Evolutionary conservation across 2,113 vertebrate species (phyloP).

Genomic region (Nothocercus nigrocapillus): DNA sequence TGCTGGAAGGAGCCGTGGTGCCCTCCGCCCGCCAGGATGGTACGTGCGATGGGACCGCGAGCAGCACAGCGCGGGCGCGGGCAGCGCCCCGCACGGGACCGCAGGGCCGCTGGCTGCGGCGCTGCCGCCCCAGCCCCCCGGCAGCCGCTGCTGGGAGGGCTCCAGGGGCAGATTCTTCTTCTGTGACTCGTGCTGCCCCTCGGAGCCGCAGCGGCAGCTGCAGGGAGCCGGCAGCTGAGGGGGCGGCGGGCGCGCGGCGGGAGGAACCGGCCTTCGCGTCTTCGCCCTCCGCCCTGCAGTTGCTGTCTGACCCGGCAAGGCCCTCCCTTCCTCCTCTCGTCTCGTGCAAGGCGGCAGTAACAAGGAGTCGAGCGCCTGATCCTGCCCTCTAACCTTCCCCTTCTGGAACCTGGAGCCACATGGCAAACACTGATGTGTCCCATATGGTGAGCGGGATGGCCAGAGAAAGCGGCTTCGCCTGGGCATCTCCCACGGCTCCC

Average conservation of each 20-base stretch:
- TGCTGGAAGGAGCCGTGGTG: not conserved
- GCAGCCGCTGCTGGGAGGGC: not conserved
- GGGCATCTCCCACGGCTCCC: not conserved
- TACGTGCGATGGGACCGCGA: not conserved
- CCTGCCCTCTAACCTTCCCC: not conserved
- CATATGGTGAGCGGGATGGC: not conserved
- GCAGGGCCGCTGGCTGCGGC: not conserved
- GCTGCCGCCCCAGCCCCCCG: not conserved
- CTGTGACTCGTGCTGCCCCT: not conserved
- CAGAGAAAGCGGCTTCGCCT: not conserved
- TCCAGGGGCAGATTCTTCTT: not conserved
- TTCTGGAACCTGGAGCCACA: not conserved
- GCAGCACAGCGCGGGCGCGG: not conserved
- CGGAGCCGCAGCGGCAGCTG: constrained; percentile 25
- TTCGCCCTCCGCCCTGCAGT: not conserved
- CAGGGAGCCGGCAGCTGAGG: constrained; percentile 20
- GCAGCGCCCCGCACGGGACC: not conserved
- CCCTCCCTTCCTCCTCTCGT: not conserved
- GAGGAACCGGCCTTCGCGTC: not conserved
- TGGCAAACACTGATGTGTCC: not conserved
- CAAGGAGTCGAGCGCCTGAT: not conserved
- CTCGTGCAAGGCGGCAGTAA: not conserved
- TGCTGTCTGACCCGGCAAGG: constrained; percentile 16
- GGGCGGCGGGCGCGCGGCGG: not conserved
- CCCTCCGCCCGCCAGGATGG: not conserved